Conservation (phyloP, 2,888 invertebrate genomes). For the Melangyna quadrimaculata region DNA sequence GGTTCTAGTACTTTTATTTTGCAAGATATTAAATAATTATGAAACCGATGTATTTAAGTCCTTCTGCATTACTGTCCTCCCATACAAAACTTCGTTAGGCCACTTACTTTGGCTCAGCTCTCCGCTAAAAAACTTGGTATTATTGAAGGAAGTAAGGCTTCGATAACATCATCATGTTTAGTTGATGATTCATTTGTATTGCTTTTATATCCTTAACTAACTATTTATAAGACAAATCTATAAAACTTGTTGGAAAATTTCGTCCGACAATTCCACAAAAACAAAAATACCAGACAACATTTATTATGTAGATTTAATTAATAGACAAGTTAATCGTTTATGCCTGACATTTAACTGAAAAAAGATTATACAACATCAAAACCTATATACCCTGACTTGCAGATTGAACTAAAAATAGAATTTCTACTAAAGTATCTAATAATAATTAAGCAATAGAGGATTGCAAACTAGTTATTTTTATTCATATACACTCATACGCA, state of each 20-base stretch:
- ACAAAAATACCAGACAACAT: neutral
- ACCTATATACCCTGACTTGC: neutral
- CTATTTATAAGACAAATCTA: neutral
- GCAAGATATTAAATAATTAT: no score
- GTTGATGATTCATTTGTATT: neutral
- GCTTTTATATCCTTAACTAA: neutral
- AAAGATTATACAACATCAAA: neutral
- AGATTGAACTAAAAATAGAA: slow-evolving; percentile 2
- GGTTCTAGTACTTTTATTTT: no score
- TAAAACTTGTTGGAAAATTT: neutral
- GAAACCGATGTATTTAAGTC: no score
- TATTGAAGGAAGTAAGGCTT: no score
- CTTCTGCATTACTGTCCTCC: no score
- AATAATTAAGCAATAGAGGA: neutral
- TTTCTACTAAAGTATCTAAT: slow-evolving; percentile 8
- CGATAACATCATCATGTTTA: no score
- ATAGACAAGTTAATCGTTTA: neutral
- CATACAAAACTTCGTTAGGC: no score
- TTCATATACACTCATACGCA: neutral
- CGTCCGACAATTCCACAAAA: neutral
- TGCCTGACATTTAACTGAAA: neutral
- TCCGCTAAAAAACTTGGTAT: no score
- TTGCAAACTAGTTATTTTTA: neutral
- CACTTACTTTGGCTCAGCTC: no score
- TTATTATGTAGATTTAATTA: neutral